Evolutionary conservation across 1,140 invertebrate genomes (phyloP), one percentile per base, ranked within the genome.

Genomic region (Meteorus sp.): DNA sequence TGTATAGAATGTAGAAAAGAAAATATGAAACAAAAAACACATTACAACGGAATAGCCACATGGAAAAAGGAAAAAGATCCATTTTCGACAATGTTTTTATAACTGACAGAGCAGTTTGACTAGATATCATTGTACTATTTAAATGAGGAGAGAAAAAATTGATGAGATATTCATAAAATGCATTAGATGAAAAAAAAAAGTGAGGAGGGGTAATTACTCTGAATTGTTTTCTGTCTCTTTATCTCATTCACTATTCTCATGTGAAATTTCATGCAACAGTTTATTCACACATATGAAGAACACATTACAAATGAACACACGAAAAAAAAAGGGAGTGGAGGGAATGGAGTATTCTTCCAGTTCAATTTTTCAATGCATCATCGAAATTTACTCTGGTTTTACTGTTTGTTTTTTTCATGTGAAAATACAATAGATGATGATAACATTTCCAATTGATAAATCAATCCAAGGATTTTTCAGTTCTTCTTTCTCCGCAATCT

Each of bases 41-140:
- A 19, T 20, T 31, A 75, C 67, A 69, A 76, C 69, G 74, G 77
- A 77, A 78, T 77, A 78, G 75, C 72, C 69, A 76, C 68, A 72
- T n/a, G n/a, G n/a, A n/a, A n/a, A n/a, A n/a, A n/a, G n/a, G 69
- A 61, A 62, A 61, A 70, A 67, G 65, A 79, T 79, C 55, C 76
- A 76, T 78, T 79, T 79, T 79, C 74, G 73, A 78, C 74, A 73
- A 79, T 76, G 77, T 79, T 80, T 80, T 77, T 80, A 80, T 73
- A 74, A 76, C 68, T 67, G 72, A 70, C 76, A 73, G 74, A 76
- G 76, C 69, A 73, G 75, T 74, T 72, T 71, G 70, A 74, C 67
- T 77, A 77, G 68, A 74, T 67, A 50, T 65, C 66, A 71, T 69
- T 71, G 61, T 71, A 69, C 63, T 51, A 67, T 56, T 63, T 53